A percentile compares a stretch with the other conserved stretches of the same genome.
Evolutionary conservation across 2,888 invertebrate species (phyloP).

Genomic region (Dryococelus australis): DNA sequence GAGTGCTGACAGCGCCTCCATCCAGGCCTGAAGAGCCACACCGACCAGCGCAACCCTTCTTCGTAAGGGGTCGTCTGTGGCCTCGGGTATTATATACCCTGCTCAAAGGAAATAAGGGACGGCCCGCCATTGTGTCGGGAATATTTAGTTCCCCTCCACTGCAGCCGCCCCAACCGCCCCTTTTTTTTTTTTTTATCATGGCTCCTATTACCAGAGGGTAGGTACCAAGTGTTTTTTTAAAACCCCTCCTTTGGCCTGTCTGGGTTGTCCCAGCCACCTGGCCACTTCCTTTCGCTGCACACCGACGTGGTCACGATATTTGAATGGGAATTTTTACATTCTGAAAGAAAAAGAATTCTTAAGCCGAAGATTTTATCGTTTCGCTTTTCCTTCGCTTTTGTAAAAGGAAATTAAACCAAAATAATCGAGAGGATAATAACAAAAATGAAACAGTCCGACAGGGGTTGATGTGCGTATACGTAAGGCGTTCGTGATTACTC

Average conservation of each 20-base stretch:
- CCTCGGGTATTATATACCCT: neutral
- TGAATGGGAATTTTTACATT: neutral
- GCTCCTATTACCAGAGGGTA: neutral
- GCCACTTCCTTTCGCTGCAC: neutral
- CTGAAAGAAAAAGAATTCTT: neutral
- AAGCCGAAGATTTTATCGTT: neutral
- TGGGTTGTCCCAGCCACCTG: neutral
- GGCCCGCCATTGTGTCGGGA: neutral
- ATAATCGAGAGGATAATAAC: too few relatives aligned
- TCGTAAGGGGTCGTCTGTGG: neutral
- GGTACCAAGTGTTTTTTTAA: neutral
- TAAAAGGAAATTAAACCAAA: too few relatives aligned
- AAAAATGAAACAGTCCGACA: too few relatives aligned
- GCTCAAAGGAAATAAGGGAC: neutral
- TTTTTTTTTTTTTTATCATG: neutral
- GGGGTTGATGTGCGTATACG: too few relatives aligned
- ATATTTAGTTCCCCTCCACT: neutral
- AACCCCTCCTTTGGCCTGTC: neutral
- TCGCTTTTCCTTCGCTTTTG: too few relatives aligned
- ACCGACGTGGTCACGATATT: neutral
- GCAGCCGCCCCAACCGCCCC: too few relatives aligned
- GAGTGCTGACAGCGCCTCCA: too few relatives aligned
- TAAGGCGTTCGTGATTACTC: too few relatives aligned
- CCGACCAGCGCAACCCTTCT: neutral
- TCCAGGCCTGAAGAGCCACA: neutral